These are phyloP conservation scores for Gallirallus australis DNA, from an alignment of 2,797 vertebrate species.

Conservation along the genomic window DNA sequence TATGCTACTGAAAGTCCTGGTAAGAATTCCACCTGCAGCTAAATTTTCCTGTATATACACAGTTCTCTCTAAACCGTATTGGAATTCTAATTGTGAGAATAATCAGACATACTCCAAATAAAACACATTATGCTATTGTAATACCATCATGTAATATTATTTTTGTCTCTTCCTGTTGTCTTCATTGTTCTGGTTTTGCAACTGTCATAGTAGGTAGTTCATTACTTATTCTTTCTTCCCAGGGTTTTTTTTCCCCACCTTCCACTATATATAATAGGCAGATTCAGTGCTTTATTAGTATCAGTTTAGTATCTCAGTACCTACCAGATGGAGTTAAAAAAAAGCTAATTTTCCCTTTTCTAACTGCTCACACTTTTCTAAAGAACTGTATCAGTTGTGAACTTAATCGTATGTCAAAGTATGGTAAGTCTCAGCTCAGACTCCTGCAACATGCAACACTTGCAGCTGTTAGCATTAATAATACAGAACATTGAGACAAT, in stretches of 20 bases:
- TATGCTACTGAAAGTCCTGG: not conserved
- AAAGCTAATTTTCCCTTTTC: not conserved
- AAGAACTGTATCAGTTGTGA: not conserved
- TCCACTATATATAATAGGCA: not conserved
- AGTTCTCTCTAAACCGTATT: not conserved
- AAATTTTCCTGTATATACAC: not conserved
- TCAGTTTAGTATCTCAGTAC: not conserved
- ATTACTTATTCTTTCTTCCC: not conserved
- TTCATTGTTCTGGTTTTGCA: not conserved
- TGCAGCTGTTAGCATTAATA: slow-evolving; percentile 60
- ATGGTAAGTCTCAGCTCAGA: slow-evolving; percentile 6
- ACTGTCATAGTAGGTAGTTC: not conserved
- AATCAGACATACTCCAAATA: not conserved
- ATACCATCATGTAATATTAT: not conserved
- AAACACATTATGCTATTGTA: not conserved
- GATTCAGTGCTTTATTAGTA: not conserved
- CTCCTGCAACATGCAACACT: not conserved
- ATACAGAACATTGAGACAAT: slow-evolving; percentile 28
- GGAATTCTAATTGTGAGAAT: not conserved
- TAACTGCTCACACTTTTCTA: not conserved
- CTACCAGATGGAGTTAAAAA: slow-evolving; percentile 12
- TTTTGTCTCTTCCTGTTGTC: not conserved
- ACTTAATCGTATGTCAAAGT: slow-evolving; percentile 25
- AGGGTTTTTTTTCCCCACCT: not conserved
- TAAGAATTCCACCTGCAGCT: not conserved